A percentile compares a stretch with the other conserved stretches of the same genome.
Conservation (phyloP, 2,113 vertebrate genomes). For the Larimichthys polyactis region DNA sequence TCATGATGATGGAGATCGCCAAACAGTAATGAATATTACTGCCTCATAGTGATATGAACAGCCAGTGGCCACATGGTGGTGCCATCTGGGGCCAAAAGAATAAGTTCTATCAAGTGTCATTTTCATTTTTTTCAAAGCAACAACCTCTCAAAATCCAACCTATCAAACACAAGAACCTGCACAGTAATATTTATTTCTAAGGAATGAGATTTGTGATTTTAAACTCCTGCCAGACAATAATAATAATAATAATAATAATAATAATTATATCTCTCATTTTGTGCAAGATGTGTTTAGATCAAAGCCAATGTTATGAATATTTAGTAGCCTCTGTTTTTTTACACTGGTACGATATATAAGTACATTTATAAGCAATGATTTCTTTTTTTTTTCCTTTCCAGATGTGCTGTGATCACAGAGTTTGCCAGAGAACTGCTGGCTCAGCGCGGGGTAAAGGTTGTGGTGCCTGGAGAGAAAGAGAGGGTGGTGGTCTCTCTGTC, state of each 20-base stretch:
- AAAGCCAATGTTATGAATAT: not conserved
- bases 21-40: not conserved
- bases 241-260: too few species aligned
- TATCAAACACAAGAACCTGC: not conserved
- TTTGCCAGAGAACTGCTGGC: constrained; percentile 87
- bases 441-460: constrained; percentile 86
- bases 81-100: not conserved
- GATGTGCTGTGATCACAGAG: constrained; percentile 93
- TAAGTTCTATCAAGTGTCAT: not conserved
- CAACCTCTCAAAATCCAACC: too few species aligned
- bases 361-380: not conserved
- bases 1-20: not conserved
- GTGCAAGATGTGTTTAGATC: too few species aligned
- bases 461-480: constrained; percentile 88
- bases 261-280: too few species aligned
- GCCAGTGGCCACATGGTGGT: not conserved
- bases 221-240: too few species aligned
- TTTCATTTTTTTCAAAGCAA: not conserved
- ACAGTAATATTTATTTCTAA: too few species aligned
- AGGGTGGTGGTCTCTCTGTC: constrained; percentile 82
- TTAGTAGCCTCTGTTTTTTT: not conserved
- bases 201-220: too few species aligned
- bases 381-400: constrained; percentile 52
- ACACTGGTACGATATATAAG: accelerated
- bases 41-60: not conserved